These are phyloP conservation scores for Nyctibius grandis DNA, from an alignment of 2,797 vertebrate genomes.

Conservation along the genomic window DNA sequence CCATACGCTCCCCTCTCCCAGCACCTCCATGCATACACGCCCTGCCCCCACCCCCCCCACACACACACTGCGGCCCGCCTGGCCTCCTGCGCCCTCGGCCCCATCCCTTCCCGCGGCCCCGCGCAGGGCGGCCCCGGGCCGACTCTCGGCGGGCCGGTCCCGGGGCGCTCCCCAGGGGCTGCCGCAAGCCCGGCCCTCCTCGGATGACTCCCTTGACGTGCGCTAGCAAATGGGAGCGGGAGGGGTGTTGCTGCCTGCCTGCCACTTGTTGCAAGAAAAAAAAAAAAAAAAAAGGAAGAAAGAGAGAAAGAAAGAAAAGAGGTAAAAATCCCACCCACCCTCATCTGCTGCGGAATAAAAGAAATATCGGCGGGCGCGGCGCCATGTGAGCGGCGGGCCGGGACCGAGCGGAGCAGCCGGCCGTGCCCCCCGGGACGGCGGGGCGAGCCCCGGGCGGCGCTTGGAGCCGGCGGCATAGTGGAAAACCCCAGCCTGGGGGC, in stretches of 20 bases:
- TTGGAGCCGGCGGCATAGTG: constrained; percentile 21
- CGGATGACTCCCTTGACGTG: constrained; percentile 1
- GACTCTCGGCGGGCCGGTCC: not conserved
- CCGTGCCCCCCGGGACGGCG: constrained; percentile 6
- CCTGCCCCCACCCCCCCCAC: not conserved
- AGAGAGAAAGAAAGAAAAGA: not conserved
- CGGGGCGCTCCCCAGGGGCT: not conserved
- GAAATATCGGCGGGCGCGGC: constrained; percentile 24
- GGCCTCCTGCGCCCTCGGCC: not conserved
- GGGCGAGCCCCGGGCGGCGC: constrained; percentile 18
- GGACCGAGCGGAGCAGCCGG: constrained; percentile 24
- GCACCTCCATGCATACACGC: not conserved
- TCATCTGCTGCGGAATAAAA: constrained; percentile 30
- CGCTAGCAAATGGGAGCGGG: constrained; percentile 19
- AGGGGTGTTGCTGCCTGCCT: constrained; percentile 21
- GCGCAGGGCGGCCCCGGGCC: no score
- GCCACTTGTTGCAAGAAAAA: constrained; percentile 2
- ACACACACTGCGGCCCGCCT: not conserved
- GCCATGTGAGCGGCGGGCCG: constrained; percentile 27
- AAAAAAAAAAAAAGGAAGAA: not conserved
- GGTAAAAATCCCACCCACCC: constrained; percentile 30
- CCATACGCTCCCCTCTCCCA: not conserved
- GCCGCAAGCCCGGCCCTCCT: not conserved
- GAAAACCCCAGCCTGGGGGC: constrained; percentile 29
- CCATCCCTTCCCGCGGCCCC: not conserved